These are phyloP conservation scores for Brachyopa scutellaris DNA, from an alignment of 2,888 invertebrate species.

Conservation along the genomic window DNA sequence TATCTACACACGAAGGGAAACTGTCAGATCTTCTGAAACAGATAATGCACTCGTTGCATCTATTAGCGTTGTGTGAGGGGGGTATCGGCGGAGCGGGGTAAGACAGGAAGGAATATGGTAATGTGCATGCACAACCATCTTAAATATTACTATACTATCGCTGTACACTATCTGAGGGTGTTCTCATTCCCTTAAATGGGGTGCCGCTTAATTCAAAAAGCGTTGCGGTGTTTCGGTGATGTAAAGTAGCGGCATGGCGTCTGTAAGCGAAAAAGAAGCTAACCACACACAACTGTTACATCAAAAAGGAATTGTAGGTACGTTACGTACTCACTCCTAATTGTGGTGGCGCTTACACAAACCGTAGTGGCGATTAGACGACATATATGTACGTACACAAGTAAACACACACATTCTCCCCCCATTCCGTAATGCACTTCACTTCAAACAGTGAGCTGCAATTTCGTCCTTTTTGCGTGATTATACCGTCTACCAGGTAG, in stretches of 20 bases:
- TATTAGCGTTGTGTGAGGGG: constrained; percentile 20
- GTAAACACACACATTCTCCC: background rate
- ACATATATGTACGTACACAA: background rate
- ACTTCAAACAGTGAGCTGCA: background rate
- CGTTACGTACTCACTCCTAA: constrained; percentile 6
- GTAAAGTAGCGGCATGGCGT: background rate
- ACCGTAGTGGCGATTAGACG: constrained; percentile 36
- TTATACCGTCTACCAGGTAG: constrained; percentile 17
- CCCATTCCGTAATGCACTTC: background rate
- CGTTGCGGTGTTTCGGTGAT: constrained; percentile 7
- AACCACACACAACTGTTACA: constrained; percentile 21
- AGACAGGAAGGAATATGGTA: background rate
- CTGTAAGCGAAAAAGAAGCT: constrained; percentile 15
- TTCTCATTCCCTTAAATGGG: background rate
- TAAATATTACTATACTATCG: constrained; percentile 26
- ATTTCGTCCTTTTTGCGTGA: constrained; percentile 46
- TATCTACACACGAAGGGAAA: constrained; percentile 19
- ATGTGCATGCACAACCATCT: constrained; percentile 20
- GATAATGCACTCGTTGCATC: constrained; percentile 47
- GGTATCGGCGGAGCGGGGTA: background rate
- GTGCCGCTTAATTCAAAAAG: constrained; percentile 34
- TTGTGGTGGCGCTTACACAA: constrained; percentile 11
- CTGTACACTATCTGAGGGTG: constrained; percentile 4
- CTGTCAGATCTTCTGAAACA: constrained; percentile 32
- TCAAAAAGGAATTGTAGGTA: too few relatives aligned